Evolutionary conservation across 2,888 invertebrate species (phyloP).

Genomic region (Argyresthia goedartella): DNA sequence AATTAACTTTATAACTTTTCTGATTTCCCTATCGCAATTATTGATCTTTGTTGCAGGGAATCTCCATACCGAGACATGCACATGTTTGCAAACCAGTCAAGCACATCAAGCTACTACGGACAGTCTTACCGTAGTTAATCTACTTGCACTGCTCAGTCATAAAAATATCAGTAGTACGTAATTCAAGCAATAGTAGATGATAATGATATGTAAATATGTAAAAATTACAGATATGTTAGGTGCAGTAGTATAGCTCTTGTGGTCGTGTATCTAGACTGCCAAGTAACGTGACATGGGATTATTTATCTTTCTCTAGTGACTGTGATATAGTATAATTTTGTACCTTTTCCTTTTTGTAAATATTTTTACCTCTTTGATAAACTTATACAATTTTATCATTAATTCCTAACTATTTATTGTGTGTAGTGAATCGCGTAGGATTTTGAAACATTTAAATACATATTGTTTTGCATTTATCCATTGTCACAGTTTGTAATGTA

Average conservation of each 20-base stretch:
- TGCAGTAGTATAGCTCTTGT: conserved; percentile 30
- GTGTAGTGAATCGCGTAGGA: conserved; percentile 23
- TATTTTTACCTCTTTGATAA: conserved; percentile 62
- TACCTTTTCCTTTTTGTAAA: conserved; percentile 49
- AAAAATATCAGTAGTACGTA: conserved; percentile 59
- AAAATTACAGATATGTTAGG: conserved; percentile 21
- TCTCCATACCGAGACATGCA: conserved; percentile 54
- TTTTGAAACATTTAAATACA: conserved; percentile 12
- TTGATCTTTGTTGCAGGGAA: conserved; percentile 33
- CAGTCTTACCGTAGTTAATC: conserved; percentile 54
- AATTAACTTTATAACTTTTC: too few species aligned
- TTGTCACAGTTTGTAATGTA: conserved; percentile 27
- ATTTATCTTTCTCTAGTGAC: conserved; percentile 60
- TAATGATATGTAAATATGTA: conserved; percentile 54
- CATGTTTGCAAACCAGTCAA: conserved; percentile 53
- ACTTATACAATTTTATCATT: conserved; percentile 55
- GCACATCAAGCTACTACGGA: conserved; percentile 60
- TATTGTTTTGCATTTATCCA: not conserved
- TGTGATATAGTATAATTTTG: conserved; percentile 69
- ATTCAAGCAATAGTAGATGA: conserved; percentile 58
- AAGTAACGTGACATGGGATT: conserved; percentile 42
- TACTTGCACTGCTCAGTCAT: conserved; percentile 19
- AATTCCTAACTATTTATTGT: conserved; percentile 34
- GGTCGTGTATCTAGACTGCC: conserved; percentile 57
- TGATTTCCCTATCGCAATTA: too few species aligned